These are phyloP conservation scores for Dinomys branickii DNA, from an alignment of 2,113 vertebrate genomes.

Conservation along the genomic window DNA sequence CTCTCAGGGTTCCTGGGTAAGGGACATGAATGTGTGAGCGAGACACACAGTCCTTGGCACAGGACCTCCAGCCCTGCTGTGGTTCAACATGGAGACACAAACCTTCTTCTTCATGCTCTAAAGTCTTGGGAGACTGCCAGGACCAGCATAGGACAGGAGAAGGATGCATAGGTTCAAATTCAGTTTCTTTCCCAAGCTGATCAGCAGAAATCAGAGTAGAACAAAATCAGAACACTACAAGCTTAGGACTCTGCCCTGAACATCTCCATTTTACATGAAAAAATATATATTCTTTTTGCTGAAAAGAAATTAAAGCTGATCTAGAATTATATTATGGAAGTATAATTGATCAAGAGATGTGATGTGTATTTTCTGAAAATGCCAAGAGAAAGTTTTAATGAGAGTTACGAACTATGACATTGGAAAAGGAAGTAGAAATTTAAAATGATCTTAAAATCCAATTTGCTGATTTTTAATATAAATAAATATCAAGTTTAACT, in stretches of 20 bases:
- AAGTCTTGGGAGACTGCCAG: background rate
- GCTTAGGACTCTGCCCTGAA: slow-evolving; percentile 59
- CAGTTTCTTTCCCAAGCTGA: background rate
- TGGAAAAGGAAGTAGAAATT: background rate
- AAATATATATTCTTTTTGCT: background rate
- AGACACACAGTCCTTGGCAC: background rate
- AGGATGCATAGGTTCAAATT: background rate
- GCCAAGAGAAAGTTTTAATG: background rate
- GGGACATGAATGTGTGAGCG: background rate
- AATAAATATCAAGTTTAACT: background rate
- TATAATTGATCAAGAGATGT: slow-evolving; percentile 37
- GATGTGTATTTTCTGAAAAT: slow-evolving; percentile 48
- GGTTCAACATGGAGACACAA: background rate
- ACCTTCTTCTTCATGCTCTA: background rate
- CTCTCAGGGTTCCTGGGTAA: too few relatives aligned
- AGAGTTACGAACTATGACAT: background rate
- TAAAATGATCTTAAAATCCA: slow-evolving; percentile 47
- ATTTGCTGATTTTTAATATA: slow-evolving; percentile 25
- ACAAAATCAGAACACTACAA: background rate
- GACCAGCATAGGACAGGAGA: background rate
- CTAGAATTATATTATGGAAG: slow-evolving; percentile 44
- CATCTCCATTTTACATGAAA: slow-evolving; percentile 42
- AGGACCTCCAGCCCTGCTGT: background rate
- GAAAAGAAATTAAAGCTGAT: slow-evolving; percentile 34
- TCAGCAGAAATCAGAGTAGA: background rate